Evolutionary conservation across 2,113 vertebrate genomes (phyloP).

Genomic region (Cochlearius cochlearius): DNA sequence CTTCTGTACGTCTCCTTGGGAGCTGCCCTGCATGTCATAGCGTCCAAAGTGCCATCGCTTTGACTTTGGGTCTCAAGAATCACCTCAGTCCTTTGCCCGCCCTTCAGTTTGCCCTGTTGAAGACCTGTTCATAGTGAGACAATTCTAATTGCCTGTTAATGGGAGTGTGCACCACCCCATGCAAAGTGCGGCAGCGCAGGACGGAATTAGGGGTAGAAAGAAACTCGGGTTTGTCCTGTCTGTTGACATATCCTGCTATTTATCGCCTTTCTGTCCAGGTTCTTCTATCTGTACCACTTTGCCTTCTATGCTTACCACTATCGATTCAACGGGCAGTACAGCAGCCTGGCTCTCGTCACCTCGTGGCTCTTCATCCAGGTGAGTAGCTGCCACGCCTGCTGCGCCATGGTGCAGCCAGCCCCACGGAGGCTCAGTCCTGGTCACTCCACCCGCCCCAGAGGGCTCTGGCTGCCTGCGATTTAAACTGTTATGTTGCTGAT

Average conservation of each 20-base stretch:
- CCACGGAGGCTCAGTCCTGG: fast-evolving
- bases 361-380: constrained; percentile 99
- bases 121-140: neutral
- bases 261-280: constrained; percentile 71
- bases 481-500: fast-evolving
- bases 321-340: constrained; percentile 98
- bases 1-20: neutral
- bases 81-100: neutral
- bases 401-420: fast-evolving
- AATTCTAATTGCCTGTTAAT: neutral
- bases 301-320: constrained; percentile 99
- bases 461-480: neutral
- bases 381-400: neutral
- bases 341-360: constrained; percentile 94
- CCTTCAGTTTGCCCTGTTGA: neutral
- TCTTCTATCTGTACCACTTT: constrained; percentile 98
- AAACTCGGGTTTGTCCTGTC: neutral
- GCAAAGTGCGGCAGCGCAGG: neutral
- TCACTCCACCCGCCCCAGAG: fast-evolving
- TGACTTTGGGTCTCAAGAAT: neutral
- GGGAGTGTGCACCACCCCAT: neutral
- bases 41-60: neutral
- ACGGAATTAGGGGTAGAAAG: too few relatives aligned
- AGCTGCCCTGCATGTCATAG: neutral
- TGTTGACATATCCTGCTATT: fast-evolving